Conservation (phyloP, 2,797 vertebrate species). For the Hydrolagus colliei region DNA sequence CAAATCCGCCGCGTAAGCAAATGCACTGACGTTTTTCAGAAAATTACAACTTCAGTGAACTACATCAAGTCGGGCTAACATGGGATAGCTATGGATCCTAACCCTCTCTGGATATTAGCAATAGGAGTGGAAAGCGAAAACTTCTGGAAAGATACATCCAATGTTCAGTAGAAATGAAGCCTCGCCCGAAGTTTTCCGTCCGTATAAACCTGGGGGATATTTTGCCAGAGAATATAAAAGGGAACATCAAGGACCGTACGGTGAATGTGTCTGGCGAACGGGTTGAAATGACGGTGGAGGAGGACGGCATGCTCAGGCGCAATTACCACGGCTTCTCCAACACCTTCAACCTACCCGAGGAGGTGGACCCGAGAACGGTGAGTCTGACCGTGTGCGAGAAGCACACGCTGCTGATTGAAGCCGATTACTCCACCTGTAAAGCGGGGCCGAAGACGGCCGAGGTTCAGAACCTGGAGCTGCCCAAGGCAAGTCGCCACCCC, state of each 20-base stretch:
- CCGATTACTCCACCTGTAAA: background rate
- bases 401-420: conserved; percentile 16
- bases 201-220: conserved; percentile 25
- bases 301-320: conserved; percentile 1
- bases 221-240: background rate
- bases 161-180: background rate
- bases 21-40: conserved; percentile 22
- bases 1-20: conserved; percentile 26
- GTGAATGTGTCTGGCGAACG: background rate
- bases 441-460: too few relatives aligned
- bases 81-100: background rate
- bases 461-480: too few relatives aligned
- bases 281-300: background rate
- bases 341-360: background rate
- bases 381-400: conserved; percentile 4
- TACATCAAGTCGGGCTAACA: background rate
- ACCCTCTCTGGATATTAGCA: background rate
- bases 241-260: background rate
- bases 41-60: conserved; percentile 24
- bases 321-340: conserved; percentile 23
- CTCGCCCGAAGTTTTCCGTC: background rate
- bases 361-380: background rate
- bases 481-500: too few relatives aligned
- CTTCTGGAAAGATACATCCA: background rate
- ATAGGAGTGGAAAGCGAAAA: background rate